Evolutionary conservation across 2,888 invertebrate species (phyloP), one percentile per base, ranked within the genome.

Genomic region (Acholoe squamosa): DNA sequence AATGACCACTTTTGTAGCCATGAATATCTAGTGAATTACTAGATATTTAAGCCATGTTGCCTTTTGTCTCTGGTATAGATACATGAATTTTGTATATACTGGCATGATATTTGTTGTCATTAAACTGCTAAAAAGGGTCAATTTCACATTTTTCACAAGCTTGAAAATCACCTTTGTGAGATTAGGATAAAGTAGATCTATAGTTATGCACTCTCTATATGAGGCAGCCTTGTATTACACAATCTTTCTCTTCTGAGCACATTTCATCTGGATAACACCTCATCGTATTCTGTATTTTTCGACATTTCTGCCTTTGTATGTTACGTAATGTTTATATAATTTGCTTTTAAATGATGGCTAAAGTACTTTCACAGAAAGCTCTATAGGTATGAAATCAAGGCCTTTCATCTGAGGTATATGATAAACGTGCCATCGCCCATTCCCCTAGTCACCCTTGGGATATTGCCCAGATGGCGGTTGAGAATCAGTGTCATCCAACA

Each of bases 11-110:
- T 80, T 80, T 80, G 80, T 80, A 80, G 16, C 80, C 80, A 80
- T 14, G 22, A 80, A 33, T 80, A 80, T 80, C 80, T 43, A 80
- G 80, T 43, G 80, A 80, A 43, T 80, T 80, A 80, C 80, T 80
- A 80, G 80, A 43, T 80, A 80, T 80, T 80, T 80, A 19, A 34
- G 34, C 16, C 22, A 80, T 5, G 33, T n/a, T 19, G 22, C 22
- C 25, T 80, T 80, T 80, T 80, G 80, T 43, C 33, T 77, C 14
- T 33, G 16, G 10, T 43, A 34, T 34, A 33, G 19, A 33, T 80
- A 0, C 33, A n/a, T 34, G 33, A 34, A 33, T 80, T 43, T 80
- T 80, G 34, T 33, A 80, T 10, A 22, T 14, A 76, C 25, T 34
- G 19, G 33, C 33, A 80, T 80, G 80, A 43, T 80, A 5, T 80